These are phyloP conservation scores for Drosophila sucinea DNA, from an alignment of 1,140 invertebrate genomes.

Conservation along the genomic window DNA sequence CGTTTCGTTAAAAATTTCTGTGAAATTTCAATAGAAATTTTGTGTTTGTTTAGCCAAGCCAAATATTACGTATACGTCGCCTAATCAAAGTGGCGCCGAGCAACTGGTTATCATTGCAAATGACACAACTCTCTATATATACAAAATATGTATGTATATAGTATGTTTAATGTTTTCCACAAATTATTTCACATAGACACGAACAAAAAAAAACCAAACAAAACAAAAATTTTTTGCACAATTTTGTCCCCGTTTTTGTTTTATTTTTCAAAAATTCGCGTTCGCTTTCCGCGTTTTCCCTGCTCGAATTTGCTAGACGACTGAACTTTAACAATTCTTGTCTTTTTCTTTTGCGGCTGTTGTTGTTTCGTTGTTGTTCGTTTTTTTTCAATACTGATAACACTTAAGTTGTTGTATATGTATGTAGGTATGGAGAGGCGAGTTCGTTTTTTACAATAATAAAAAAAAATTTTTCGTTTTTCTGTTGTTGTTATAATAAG, in stretches of 20 bases:
- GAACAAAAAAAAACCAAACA: slow-evolving; percentile 9
- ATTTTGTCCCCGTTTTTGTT: not conserved
- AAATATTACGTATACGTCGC: slow-evolving; percentile 63
- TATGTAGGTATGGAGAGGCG: not conserved
- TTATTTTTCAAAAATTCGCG: not conserved
- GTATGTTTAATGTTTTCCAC: slow-evolving; percentile 34
- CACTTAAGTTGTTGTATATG: slow-evolving; percentile 13
- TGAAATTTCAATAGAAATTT: slow-evolving; percentile 5
- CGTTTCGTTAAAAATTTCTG: slow-evolving; percentile 3
- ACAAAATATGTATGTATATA: slow-evolving; percentile 15
- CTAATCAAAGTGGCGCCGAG: not conserved
- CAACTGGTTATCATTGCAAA: slow-evolving; percentile 7
- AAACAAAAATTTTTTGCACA: not conserved
- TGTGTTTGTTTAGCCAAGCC: not conserved
- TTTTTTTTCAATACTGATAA: slow-evolving; percentile 72
- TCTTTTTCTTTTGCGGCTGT: slow-evolving; percentile 6
- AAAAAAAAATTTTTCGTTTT: slow-evolving; percentile 59
- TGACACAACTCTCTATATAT: slow-evolving; percentile 30
- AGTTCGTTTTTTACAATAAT: slow-evolving; percentile 7
- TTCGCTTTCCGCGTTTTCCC: slow-evolving; percentile 12
- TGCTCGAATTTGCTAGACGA: slow-evolving; percentile 33
- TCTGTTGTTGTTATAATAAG: slow-evolving; percentile 35
- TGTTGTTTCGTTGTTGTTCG: slow-evolving; percentile 31
- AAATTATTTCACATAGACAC: slow-evolving; percentile 22
- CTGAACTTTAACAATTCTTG: slow-evolving; percentile 11